These are phyloP conservation scores for Crax fasciolata DNA, from an alignment of 2,797 vertebrate genomes.

Conservation along the genomic window DNA sequence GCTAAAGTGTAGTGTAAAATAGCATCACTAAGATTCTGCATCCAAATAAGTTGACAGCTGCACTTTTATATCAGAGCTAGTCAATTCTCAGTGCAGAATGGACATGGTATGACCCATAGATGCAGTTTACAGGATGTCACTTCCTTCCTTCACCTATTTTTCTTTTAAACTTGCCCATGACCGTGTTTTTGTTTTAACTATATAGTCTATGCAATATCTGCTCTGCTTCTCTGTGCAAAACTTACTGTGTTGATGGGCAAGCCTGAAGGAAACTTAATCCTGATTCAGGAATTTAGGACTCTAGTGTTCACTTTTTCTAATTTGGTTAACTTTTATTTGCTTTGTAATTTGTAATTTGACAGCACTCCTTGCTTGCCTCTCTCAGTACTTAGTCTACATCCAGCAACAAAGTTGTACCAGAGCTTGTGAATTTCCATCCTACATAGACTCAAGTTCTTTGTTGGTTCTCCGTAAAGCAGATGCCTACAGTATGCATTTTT, in stretches of 20 bases:
- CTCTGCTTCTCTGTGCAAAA: background rate
- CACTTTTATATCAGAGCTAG: background rate
- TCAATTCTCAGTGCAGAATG: background rate
- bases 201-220: background rate
- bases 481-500: background rate
- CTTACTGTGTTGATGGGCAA: background rate
- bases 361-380: background rate
- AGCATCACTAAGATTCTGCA: background rate
- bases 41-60: background rate
- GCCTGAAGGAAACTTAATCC: background rate
- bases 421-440: background rate
- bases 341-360: background rate
- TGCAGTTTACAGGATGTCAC: background rate
- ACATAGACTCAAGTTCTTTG: background rate
- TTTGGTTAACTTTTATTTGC: background rate
- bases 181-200: background rate
- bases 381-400: background rate
- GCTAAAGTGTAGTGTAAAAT: background rate
- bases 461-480: background rate
- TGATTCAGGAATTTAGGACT: background rate
- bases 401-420: background rate
- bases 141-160: background rate
- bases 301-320: background rate
- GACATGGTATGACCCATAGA: background rate
- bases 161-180: background rate